These are phyloP conservation scores for Cabera pusaria DNA, from an alignment of 2,888 invertebrate species.

Conservation along the genomic window DNA sequence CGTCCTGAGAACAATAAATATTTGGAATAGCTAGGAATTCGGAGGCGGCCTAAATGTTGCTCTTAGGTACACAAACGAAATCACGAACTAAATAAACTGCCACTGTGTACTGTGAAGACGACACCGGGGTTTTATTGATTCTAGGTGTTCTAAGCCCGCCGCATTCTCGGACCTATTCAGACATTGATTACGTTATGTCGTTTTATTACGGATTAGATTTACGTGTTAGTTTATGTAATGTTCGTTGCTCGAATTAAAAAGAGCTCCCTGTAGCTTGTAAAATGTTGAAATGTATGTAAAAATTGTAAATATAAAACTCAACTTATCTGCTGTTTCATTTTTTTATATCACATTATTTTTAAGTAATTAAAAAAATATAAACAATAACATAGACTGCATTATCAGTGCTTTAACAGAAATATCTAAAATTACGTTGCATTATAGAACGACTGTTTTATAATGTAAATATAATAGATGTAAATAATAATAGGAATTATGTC, in stretches of 20 bases:
- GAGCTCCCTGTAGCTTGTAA: slow-evolving; percentile 82
- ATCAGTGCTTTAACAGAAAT: too few relatives aligned
- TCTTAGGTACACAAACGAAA: slow-evolving; percentile 47
- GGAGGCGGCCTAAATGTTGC: slow-evolving; percentile 75
- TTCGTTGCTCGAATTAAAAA: slow-evolving; percentile 84
- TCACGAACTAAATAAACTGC: slow-evolving; percentile 61
- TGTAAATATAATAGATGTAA: too few relatives aligned
- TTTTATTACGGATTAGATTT: slow-evolving; percentile 82
- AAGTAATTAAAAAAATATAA: too few relatives aligned
- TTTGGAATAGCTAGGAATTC: slow-evolving; percentile 43
- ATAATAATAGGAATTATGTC: too few relatives aligned
- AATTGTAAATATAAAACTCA: slow-evolving; percentile 80
- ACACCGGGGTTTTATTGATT: slow-evolving; percentile 80
- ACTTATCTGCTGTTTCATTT: slow-evolving; percentile 73
- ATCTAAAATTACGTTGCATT: too few relatives aligned
- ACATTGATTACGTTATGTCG: slow-evolving; percentile 74
- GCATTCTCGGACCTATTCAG: slow-evolving; percentile 66
- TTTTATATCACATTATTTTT: slow-evolving; percentile 46
- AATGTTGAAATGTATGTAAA: slow-evolving; percentile 83
- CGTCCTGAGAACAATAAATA: slow-evolving; percentile 72
- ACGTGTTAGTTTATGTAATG: slow-evolving; percentile 83
- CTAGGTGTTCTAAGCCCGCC: slow-evolving; percentile 66
- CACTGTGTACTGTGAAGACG: slow-evolving; percentile 59
- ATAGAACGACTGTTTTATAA: too few relatives aligned
- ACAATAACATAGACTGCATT: slow-evolving; percentile 31